Percentiles rank a stretch among this genome's conserved stretches.
Conservation (phyloP, 2,888 invertebrate species). For the Operophtera brumata region DNA sequence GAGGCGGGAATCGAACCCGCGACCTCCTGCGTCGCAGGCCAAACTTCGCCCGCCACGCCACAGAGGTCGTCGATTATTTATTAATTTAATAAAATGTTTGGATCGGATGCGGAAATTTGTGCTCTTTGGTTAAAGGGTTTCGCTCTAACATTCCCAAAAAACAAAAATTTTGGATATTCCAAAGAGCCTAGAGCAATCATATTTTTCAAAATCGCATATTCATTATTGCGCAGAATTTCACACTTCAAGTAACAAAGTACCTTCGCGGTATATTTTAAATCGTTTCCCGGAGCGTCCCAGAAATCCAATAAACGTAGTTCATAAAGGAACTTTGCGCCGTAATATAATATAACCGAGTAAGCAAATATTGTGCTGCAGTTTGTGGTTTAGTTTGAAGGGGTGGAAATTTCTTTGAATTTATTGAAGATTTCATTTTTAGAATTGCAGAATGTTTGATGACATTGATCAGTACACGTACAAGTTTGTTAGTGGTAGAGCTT, state of each 20-base stretch:
- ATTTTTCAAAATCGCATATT: conserved; percentile 9
- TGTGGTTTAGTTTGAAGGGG: conserved; percentile 2
- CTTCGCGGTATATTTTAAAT: conserved; percentile 18
- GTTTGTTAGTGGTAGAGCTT: no score
- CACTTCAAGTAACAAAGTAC: conserved; percentile 7
- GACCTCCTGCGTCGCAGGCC: no score
- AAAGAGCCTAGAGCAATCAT: not conserved
- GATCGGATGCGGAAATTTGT: no score
- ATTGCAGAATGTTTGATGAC: not conserved
- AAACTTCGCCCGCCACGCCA: no score
- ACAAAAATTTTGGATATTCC: no score
- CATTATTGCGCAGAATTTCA: conserved; percentile 11
- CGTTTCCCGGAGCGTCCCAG: conserved; percentile 9
- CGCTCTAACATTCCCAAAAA: no score
- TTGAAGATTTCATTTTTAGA: not conserved
- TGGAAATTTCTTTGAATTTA: not conserved
- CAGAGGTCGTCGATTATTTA: no score
- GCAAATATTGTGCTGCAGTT: conserved; percentile 20
- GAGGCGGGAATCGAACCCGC: no score
- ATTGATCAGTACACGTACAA: no score
- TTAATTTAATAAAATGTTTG: no score
- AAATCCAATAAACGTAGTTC: conserved; percentile 23
- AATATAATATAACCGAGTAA: conserved; percentile 20
- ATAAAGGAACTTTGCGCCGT: conserved; percentile 20
- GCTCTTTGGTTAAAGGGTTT: no score